Evolutionary conservation across 2,888 invertebrate genomes (phyloP), one percentile per base, ranked within the genome.

Genomic region (Loripinus fragilis): DNA sequence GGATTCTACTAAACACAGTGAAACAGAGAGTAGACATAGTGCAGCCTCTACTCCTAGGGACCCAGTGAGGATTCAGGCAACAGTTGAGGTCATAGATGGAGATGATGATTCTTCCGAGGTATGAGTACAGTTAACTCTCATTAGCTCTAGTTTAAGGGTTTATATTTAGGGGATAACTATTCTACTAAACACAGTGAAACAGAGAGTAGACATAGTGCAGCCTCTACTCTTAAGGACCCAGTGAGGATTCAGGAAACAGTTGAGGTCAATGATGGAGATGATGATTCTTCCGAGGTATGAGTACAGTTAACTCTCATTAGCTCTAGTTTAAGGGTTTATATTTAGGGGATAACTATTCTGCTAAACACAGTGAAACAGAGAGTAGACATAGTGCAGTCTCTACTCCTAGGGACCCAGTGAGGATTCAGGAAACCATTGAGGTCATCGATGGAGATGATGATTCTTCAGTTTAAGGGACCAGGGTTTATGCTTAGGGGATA

Each of bases 1-100:
- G 90, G 91, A 91, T 79, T 86, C 89, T 45, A 60, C 80, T 65
- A 64, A 55, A 33, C 76, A 76, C 52, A 80, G 80, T 78, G 71
- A 69, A 41, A 50, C 78, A 64, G 76, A 76, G 55, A 75, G 81
- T 67, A 50, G 71, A 66, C 64, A 60, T 33, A 60, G 60, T 60
- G 60, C 75, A 72, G 68, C 74, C 66, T 38, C 30, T 10, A 60
- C 60, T 10, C 60, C 60, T 33, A 30, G 60, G n/a, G 52, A 52
- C 23, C 60, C 60, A 60, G 60, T 60, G 12, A 23, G 28, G 23
- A 8, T 8, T 12, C 60, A 60, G n/a, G 17, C 33, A 5, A 60
- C 30, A 28, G 60, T 60, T 10, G 74, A 45, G 42, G 66, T 42
- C 42, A 66, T 66, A 28, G 25, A 42, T 38, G 68, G 45, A 5